Evolutionary conservation across 2,888 invertebrate species (phyloP).

Genomic region (Drepanosiphum platanoidis): DNA sequence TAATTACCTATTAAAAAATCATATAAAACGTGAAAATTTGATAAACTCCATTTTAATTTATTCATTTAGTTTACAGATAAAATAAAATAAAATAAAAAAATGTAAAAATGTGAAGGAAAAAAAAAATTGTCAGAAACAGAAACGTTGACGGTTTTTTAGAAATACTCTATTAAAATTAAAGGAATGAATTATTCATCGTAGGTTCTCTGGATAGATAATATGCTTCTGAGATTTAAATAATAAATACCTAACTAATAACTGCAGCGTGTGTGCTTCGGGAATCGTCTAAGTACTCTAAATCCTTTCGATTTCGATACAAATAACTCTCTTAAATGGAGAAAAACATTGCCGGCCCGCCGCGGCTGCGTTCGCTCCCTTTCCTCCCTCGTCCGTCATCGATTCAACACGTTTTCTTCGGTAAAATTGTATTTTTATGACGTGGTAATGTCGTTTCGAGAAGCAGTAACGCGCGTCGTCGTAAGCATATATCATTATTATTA

Average conservation of each 20-base stretch:
- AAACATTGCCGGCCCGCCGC: constrained; percentile 2
- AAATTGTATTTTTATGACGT: constrained; percentile 31
- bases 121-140: no score
- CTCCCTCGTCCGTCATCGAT: neutral
- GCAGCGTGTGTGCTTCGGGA: neutral
- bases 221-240: no score
- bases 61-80: neutral
- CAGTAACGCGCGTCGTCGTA: neutral
- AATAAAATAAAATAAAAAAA: neutral
- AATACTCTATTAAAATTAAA: neutral
- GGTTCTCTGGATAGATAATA: no score
- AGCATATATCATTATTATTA: constrained; percentile 29
- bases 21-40: neutral
- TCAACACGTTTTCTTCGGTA: constrained; percentile 22
- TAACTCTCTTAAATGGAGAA: constrained; percentile 3
- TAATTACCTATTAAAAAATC: neutral
- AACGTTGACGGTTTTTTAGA: neutral
- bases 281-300: neutral
- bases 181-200: neutral
- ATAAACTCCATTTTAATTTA: neutral
- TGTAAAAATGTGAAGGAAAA: no score
- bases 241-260: no score
- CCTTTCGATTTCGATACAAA: constrained; percentile 8
- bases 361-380: no score
- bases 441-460: neutral